Evolutionary conservation across 2,797 vertebrate species (phyloP).

Genomic region (Phrynocephalus forsythii): DNA sequence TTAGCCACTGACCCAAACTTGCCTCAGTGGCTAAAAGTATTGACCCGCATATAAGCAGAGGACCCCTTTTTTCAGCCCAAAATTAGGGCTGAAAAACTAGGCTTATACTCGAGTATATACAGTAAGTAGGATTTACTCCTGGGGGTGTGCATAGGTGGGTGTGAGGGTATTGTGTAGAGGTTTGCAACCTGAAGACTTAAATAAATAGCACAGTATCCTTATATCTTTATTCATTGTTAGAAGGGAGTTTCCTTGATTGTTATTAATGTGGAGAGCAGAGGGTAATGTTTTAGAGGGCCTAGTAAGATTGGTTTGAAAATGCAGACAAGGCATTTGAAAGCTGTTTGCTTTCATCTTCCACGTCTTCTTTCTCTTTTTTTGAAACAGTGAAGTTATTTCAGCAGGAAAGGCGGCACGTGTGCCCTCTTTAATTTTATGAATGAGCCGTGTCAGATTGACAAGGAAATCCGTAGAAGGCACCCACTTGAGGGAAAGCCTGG

Average conservation of each 20-base stretch:
- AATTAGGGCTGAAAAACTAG: too few relatives aligned
- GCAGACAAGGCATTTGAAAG: constrained; percentile 30
- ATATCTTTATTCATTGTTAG: fast-evolving
- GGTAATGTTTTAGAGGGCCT: constrained; percentile 22
- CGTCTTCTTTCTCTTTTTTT: fast-evolving
- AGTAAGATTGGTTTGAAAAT: fast-evolving
- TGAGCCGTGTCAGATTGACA: constrained; percentile 45
- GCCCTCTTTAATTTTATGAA: constrained; percentile 47
- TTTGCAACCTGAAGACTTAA: not conserved
- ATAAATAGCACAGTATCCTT: not conserved
- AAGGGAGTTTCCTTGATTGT: constrained; percentile 26
- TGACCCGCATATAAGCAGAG: too few relatives aligned
- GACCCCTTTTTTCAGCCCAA: too few relatives aligned
- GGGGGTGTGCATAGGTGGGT: not conserved
- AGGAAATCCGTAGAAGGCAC: constrained; percentile 56
- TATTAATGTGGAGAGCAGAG: fast-evolving
- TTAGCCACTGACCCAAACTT: too few relatives aligned
- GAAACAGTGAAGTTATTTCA: not conserved
- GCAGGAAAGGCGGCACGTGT: not conserved
- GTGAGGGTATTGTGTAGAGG: too few relatives aligned
- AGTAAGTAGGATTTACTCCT: not conserved
- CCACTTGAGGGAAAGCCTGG: constrained; percentile 42
- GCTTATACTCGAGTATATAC: too few relatives aligned
- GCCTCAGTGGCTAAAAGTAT: too few relatives aligned
- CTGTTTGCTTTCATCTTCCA: not conserved